These are phyloP conservation scores for Aporophyla nigra DNA, from an alignment of 2,888 invertebrate species.

Conservation along the genomic window DNA sequence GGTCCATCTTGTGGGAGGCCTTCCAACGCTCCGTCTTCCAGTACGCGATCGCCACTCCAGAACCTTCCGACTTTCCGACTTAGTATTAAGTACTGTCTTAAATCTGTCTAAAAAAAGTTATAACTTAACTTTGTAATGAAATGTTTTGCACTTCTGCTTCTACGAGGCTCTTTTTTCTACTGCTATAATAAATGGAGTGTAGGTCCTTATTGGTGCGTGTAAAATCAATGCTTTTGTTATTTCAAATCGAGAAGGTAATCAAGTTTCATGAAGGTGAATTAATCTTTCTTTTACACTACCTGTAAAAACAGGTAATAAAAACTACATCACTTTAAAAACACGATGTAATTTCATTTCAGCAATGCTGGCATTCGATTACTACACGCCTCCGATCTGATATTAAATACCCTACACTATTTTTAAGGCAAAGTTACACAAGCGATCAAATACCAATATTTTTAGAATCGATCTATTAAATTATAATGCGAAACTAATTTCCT, in stretches of 20 bases:
- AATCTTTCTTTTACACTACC: background rate
- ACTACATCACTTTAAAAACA: conserved; percentile 1
- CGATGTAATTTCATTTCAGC: conserved; percentile 30
- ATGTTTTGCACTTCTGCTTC: too few species aligned
- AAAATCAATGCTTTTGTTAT: background rate
- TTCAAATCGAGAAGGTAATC: background rate
- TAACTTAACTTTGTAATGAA: too few species aligned
- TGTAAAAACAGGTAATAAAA: background rate
- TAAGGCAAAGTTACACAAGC: conserved; percentile 17
- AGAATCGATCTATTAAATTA: too few species aligned
- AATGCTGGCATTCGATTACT: conserved; percentile 40
- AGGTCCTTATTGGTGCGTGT: background rate
- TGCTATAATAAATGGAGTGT: too few species aligned
- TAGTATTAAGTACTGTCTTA: too few species aligned
- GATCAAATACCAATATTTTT: background rate
- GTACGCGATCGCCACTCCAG: too few species aligned
- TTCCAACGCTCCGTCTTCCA: too few species aligned
- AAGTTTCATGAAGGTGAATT: background rate
- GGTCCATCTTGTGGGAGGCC: too few species aligned
- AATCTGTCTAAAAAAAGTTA: too few species aligned
- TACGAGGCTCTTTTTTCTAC: too few species aligned
- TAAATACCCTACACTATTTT: conserved; percentile 46
- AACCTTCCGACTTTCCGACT: too few species aligned
- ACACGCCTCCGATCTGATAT: conserved; percentile 32
- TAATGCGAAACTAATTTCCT: background rate